These are phyloP conservation scores for Drosophila bipectinata DNA, from an alignment of 1,140 invertebrate species.

Conservation along the genomic window DNA sequence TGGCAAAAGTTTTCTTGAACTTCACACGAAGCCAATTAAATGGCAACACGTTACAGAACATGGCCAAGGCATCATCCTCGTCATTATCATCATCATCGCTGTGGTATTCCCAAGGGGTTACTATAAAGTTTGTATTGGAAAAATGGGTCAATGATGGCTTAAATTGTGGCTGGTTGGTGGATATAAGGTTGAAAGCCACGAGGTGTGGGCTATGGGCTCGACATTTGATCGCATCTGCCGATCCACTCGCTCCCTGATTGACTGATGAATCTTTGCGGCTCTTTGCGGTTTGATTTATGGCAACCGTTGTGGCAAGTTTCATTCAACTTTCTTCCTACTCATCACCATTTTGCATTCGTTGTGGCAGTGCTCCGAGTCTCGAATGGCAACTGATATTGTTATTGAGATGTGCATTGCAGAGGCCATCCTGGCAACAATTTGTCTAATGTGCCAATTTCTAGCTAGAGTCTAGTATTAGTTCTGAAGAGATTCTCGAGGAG, in stretches of 20 bases:
- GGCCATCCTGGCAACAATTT: conserved; percentile 59
- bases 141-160: conserved; percentile 82
- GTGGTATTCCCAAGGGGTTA: conserved; percentile 53
- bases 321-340: conserved; percentile 42
- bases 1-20: conserved; percentile 61
- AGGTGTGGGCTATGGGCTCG: conserved; percentile 59
- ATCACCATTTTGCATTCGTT: conserved; percentile 15
- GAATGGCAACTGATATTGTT: conserved; percentile 30
- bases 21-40: conserved; percentile 74
- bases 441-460: conserved; percentile 77
- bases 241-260: conserved; percentile 48
- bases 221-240: conserved; percentile 75
- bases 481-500: conserved; percentile 20
- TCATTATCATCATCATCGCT: conserved; percentile 23
- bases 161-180: conserved; percentile 61
- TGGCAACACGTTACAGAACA: conserved; percentile 70
- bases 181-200: conserved; percentile 40
- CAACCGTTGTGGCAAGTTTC: conserved; percentile 45
- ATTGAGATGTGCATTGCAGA: conserved; percentile 61
- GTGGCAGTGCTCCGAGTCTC: conserved; percentile 24
- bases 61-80: conserved; percentile 53
- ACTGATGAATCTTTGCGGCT: conserved; percentile 58
- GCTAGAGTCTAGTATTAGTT: background rate
- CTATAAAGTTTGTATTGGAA: conserved; percentile 31
- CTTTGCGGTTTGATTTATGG: conserved; percentile 51